Conservation (phyloP, 1,140 invertebrate genomes). For the Calliphora vicina region DNA sequence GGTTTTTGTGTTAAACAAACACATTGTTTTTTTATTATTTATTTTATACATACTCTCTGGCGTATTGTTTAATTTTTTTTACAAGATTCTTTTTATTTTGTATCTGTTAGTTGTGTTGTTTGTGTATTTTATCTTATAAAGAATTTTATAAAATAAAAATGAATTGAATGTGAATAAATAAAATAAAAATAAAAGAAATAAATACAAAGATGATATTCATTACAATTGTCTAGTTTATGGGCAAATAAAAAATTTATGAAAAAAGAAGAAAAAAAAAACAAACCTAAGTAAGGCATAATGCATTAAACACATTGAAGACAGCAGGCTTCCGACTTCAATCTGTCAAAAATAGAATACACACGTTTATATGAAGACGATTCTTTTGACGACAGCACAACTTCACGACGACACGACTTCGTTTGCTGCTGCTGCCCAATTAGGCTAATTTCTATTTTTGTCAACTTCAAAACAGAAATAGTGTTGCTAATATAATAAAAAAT, state of each 20-base stretch:
- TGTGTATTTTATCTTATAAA: not conserved
- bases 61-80: not conserved
- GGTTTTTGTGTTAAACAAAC: not conserved
- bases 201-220: not conserved
- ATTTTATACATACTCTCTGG: not conserved
- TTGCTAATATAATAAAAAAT: too few relatives aligned
- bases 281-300: not conserved
- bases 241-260: not conserved
- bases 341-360: too few relatives aligned
- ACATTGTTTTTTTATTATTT: not conserved
- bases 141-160: not conserved
- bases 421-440: too few relatives aligned
- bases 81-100: not conserved
- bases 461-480: too few relatives aligned
- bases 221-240: constrained; percentile 4
- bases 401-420: too few relatives aligned
- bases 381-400: too few relatives aligned
- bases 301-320: too few relatives aligned
- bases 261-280: not conserved
- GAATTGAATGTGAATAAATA: not conserved
- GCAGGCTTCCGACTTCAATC: too few relatives aligned
- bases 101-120: not conserved
- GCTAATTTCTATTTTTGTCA: too few relatives aligned
- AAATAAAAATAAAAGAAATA: not conserved
- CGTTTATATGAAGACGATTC: too few relatives aligned